Evolutionary conservation across 2,888 invertebrate genomes (phyloP).

Genomic region (Magallana nippona): DNA sequence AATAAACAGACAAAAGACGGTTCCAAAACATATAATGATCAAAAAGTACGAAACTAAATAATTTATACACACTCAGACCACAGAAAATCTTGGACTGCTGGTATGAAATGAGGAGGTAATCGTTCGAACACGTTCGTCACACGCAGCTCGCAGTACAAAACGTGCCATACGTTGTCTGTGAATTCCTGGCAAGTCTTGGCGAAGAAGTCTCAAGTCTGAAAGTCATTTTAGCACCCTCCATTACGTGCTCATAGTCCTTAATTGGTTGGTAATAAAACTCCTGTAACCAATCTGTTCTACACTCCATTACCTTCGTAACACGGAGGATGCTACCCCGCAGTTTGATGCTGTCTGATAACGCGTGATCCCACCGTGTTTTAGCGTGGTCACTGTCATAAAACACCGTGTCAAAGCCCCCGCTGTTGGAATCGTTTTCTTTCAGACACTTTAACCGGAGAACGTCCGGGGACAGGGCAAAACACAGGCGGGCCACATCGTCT

Average conservation of each 20-base stretch:
- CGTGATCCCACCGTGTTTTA: background rate
- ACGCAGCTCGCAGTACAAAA: background rate
- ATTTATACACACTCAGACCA: too few relatives aligned
- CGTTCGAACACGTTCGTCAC: background rate
- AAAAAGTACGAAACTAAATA: too few relatives aligned
- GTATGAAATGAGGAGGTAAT: too few relatives aligned
- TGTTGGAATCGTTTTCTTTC: background rate
- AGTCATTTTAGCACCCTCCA: conserved; percentile 28
- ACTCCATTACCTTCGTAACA: background rate
- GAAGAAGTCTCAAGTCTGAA: background rate
- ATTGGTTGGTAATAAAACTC: conserved; percentile 31
- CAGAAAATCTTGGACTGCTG: too few relatives aligned
- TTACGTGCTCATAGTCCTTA: background rate
- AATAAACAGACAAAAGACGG: too few relatives aligned
- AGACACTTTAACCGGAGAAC: conserved; percentile 1
- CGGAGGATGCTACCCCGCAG: background rate
- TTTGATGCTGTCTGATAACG: background rate
- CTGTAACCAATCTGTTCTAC: background rate
- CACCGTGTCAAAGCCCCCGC: background rate
- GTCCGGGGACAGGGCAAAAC: conserved; percentile 14
- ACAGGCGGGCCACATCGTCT: conserved; percentile 3
- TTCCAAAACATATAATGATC: too few relatives aligned
- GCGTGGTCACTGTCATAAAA: background rate
- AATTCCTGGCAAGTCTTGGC: background rate
- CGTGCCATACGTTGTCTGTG: conserved; percentile 10